Evolutionary conservation across 2,888 invertebrate species (phyloP), one percentile per base, ranked within the genome.

Genomic region (Heteropelma amictum): DNA sequence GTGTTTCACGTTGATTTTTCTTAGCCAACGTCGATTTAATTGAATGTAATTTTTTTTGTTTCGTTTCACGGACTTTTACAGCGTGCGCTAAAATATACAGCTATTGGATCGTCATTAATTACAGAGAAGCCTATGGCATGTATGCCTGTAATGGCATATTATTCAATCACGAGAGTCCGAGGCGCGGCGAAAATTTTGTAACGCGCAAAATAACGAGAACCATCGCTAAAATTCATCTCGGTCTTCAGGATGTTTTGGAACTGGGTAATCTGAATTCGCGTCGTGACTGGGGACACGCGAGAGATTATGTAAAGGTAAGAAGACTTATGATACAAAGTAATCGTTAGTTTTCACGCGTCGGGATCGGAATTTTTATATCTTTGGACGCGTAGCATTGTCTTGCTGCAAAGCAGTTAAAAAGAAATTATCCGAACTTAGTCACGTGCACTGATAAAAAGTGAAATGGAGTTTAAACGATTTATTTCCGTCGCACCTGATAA

Each of bases 281-380:
- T 87, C 92, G 99, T 84, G 99, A 99, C 90, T 99, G 99, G 99
- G 99, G 99, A 4, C 97, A 97, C 89, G 97, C 97, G 0, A 95
- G 93, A 89, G 98, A 98, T 90, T 98, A 98, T 89, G 96, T 98
- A 5, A 96, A 98, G 92, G 96, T 96, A 86, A n/a, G n/a, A n/a
- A n/a, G n/a, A n/a, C n/a, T n/a, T n/a, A n/a, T n/a, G n/a, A n/a
- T n/a, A n/a, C n/a, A n/a, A n/a, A n/a, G n/a, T n/a, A n/a, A n/a
- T n/a, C n/a, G n/a, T n/a, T n/a, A n/a, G n/a, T n/a, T n/a, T n/a
- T n/a, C n/a, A n/a, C n/a, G n/a, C n/a, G n/a, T n/a, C n/a, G n/a
- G n/a, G n/a, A n/a, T n/a, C n/a, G n/a, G n/a, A n/a, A n/a, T n/a
- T n/a, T n/a, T n/a, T n/a, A n/a, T n/a, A n/a, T n/a, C n/a, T n/a